Conservation (phyloP, 2,888 invertebrate genomes). For the Meliscaeva auricollis region DNA sequence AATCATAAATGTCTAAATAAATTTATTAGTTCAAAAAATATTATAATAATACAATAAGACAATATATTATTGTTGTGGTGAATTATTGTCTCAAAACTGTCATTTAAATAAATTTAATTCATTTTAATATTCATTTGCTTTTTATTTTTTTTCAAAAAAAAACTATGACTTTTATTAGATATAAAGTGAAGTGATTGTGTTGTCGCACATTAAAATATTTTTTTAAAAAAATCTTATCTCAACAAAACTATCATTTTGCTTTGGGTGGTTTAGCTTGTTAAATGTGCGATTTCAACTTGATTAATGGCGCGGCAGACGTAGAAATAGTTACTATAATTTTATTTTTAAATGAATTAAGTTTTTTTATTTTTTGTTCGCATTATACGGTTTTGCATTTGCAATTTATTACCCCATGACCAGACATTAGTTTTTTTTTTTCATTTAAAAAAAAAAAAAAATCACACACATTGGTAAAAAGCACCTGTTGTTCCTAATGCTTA, state of each 20-base stretch:
- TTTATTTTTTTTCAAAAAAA: no score
- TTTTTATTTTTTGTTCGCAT: constrained; percentile 23
- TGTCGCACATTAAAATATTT: constrained; percentile 18
- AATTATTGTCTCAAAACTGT: constrained; percentile 55
- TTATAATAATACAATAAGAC: constrained; percentile 34
- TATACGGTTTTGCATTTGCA: constrained; percentile 34
- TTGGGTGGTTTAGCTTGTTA: background rate
- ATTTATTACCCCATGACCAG: constrained; percentile 46
- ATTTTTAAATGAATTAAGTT: constrained; percentile 35
- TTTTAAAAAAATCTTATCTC: constrained; percentile 2
- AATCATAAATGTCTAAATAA: constrained; percentile 64
- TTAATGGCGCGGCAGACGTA: constrained; percentile 40
- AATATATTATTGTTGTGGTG: constrained; percentile 25
- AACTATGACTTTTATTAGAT: background rate
- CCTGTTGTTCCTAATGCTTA: constrained; percentile 33
- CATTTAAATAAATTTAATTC: constrained; percentile 65
- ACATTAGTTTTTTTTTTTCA: constrained; percentile 2
- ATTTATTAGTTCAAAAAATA: constrained; percentile 61
- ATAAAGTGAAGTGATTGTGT: constrained; percentile 23
- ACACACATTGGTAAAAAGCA: no score
- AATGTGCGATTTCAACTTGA: constrained; percentile 40
- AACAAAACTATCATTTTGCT: constrained; percentile 7
- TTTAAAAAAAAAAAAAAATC: background rate
- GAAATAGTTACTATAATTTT: background rate
- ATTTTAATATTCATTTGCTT: constrained; percentile 52